These are phyloP conservation scores for Drosophila serrata DNA, from an alignment of 1,140 invertebrate genomes.

Conservation along the genomic window DNA sequence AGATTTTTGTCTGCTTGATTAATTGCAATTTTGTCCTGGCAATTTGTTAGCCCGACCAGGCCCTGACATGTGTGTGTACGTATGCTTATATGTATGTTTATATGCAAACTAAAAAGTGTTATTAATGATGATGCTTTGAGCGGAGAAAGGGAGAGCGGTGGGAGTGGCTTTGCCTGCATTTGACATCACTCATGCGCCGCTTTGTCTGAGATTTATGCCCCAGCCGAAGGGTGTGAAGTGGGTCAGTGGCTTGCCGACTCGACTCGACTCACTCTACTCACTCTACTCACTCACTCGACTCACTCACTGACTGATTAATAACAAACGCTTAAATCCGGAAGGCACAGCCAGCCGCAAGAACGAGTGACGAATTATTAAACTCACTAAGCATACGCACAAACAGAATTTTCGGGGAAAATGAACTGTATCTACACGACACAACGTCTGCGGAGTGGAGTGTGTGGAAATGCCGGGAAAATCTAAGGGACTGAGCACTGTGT, in stretches of 20 bases:
- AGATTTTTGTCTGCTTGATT: conserved; percentile 81
- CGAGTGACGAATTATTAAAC: conserved; percentile 70
- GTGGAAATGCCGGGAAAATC: conserved; percentile 6
- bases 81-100: neutral
- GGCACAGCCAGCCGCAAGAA: conserved; percentile 28
- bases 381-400: conserved; percentile 13
- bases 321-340: conserved; percentile 68
- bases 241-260: conserved; percentile 13
- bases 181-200: conserved; percentile 78
- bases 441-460: neutral
- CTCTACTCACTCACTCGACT: conserved; percentile 20
- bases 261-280: conserved; percentile 12
- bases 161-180: conserved; percentile 63
- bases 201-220: conserved; percentile 75
- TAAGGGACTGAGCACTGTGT: conserved; percentile 38
- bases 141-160: conserved; percentile 14
- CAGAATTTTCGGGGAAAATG: conserved; percentile 5
- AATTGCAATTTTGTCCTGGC: conserved; percentile 64
- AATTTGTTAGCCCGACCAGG: conserved; percentile 50
- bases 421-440: conserved; percentile 3
- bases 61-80: conserved; percentile 1
- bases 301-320: conserved; percentile 68
- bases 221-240: conserved; percentile 13
- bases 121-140: conserved; percentile 70
- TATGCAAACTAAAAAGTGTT: conserved; percentile 75